Conservation (phyloP, 1,140 invertebrate species). For the Nebria ingens region DNA sequence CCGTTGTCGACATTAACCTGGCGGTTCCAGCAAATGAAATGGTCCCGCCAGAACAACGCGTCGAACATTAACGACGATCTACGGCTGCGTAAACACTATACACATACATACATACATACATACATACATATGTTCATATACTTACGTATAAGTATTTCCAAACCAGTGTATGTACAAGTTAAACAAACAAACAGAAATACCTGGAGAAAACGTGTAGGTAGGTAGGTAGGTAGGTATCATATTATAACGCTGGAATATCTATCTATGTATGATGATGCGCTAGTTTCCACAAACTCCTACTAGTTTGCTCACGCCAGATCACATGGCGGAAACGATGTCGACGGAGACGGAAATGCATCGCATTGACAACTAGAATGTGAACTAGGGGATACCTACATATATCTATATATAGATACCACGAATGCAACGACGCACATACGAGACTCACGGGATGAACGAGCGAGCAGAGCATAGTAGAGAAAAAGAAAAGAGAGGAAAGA, state of each 20-base stretch:
- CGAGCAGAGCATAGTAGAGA: not conserved
- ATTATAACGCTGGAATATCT: no score
- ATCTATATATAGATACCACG: not conserved
- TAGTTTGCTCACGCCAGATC: no score
- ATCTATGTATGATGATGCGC: not conserved
- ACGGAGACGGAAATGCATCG: no score
- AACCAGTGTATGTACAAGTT: no score
- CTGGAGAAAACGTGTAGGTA: no score
- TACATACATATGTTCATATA: not conserved
- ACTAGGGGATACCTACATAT: not conserved
- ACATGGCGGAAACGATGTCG: no score
- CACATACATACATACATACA: not conserved
- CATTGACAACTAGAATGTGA: not conserved
- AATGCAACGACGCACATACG: not conserved
- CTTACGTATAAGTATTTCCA: not conserved
- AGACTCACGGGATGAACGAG: not conserved
- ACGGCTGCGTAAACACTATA: conserved; percentile 1
- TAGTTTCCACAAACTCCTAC: no score
- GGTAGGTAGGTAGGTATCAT: no score
- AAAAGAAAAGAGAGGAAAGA: not conserved
- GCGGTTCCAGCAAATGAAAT: not conserved
- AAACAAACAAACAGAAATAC: no score
- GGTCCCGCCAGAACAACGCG: not conserved
- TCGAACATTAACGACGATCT: conserved; percentile 7
- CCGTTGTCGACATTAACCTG: not conserved